These are phyloP conservation scores for Phataginus tetradactyla DNA, from an alignment of 2,797 vertebrate genomes.

Conservation along the genomic window DNA sequence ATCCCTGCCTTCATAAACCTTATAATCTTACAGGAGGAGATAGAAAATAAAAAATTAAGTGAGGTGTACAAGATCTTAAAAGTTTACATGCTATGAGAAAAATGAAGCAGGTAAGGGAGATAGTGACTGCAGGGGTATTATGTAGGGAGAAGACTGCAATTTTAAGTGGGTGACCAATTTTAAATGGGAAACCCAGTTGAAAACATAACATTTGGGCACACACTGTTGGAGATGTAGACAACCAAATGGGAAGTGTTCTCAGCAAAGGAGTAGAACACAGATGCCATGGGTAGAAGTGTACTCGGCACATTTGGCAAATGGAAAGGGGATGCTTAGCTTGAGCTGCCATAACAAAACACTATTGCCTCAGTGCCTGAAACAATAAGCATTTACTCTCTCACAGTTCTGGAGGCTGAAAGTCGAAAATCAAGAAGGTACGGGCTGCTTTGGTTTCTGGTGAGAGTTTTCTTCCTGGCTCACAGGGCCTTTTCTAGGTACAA, in stretches of 20 bases:
- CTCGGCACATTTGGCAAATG: neutral
- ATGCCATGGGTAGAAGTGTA: fast-evolving
- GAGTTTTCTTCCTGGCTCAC: neutral
- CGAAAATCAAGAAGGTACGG: neutral
- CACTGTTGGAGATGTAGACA: neutral
- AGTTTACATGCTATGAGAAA: neutral
- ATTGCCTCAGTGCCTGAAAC: neutral
- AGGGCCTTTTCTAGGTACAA: neutral
- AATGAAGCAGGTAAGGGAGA: neutral
- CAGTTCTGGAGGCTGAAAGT: neutral
- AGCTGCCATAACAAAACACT: neutral
- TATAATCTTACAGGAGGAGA: neutral
- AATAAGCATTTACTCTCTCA: neutral
- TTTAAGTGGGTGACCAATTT: neutral
- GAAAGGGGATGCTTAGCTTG: neutral
- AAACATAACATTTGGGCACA: neutral
- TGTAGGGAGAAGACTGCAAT: neutral
- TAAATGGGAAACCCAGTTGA: neutral
- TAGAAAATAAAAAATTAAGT: neutral
- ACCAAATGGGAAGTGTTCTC: neutral
- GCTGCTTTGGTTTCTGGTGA: neutral
- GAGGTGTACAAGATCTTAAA: neutral
- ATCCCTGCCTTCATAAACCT: neutral
- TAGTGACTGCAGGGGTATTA: neutral
- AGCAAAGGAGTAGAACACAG: neutral